Base-by-base conservation (phyloP, 2,797 vertebrate genomes). In the Notolabrus celidotus region DNA sequence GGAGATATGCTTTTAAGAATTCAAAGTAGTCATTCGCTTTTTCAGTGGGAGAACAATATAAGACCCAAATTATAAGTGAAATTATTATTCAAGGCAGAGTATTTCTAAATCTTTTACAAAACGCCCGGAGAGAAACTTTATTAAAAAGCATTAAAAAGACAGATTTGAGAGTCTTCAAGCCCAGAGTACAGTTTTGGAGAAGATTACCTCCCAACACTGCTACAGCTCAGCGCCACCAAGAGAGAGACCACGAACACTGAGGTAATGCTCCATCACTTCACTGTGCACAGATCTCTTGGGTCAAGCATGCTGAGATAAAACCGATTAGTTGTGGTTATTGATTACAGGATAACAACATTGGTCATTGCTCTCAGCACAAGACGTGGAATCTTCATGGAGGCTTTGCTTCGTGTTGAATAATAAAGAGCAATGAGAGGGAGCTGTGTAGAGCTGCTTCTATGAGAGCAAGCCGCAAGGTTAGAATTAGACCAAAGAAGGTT, bases 401-500 rank as follows among this genome's bases (percentile, higher is more conserved):
- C 49, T 31, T 25, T 11, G 2, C 29, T 27, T 46, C 33, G 7
- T 22, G 9, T 14, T 3, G 29, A 45, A 54, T 22, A 46, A 54
- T n/a, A 29, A n/a, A 66, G 36, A 0, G 0, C 14, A 20, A 3
- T 9, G 22, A 2, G 3, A 31, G 39, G 54, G n/a, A n/a, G n/a
- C n/a, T n/a, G n/a, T n/a, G 73, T 59, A 43, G 22, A 39, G 43
- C 23, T 0, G 54, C 43, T 65, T 61, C 23, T 15, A 39, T 67
- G 23, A 61, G 3, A 4, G 29, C 29, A 31, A 31, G 29, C 29
- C 31, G 29, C 29, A 7, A 31, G 29, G 29, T 31, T 31, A 31
- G 29, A 31, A 31, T 31, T 7, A 31, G 29, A 31, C 25, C 14
- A 46, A 65, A 66, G 49, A 4, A 25, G 31, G 22, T 25, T 56